A percentile compares a stretch with the other conserved stretches of the same genome.
These are phyloP conservation scores for Cyclina sinensis DNA, from an alignment of 1,140 invertebrate species.

Conservation along the genomic window DNA sequence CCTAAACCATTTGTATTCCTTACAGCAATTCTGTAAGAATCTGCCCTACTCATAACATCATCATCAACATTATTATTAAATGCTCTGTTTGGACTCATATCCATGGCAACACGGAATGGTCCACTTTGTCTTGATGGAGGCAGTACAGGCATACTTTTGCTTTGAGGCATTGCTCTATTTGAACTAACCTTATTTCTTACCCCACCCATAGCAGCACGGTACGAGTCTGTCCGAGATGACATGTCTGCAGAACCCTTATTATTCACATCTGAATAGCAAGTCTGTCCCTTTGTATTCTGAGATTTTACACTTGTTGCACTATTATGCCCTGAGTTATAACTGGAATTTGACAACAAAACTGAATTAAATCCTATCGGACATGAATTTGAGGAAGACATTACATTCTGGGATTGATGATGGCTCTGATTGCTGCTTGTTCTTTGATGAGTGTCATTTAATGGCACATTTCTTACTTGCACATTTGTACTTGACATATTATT, in stretches of 20 bases:
- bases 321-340: constrained; percentile 40
- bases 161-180: constrained; percentile 73
- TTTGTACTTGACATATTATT: constrained; percentile 36
- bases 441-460: constrained; percentile 49
- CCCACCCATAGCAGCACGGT: constrained; percentile 78
- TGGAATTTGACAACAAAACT: constrained; percentile 52
- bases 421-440: constrained; percentile 8
- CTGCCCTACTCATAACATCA: constrained; percentile 73
- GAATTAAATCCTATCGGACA: constrained; percentile 59
- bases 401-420: constrained; percentile 1
- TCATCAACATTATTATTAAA: constrained; percentile 38
- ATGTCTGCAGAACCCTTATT: background rate
- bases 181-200: constrained; percentile 57
- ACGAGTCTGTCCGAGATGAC: constrained; percentile 76
- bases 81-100: constrained; percentile 62
- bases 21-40: constrained; percentile 82
- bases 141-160: constrained; percentile 70
- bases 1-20: constrained; percentile 76
- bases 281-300: background rate
- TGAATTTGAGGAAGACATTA: constrained; percentile 62
- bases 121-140: constrained; percentile 67
- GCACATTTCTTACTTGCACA: constrained; percentile 39
- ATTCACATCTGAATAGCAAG: background rate
- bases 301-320: constrained; percentile 19
- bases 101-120: constrained; percentile 63